phyloP scores from a whole-genome alignment of 1,140 invertebrate species.

The Pteromalus puparum region DNA sequence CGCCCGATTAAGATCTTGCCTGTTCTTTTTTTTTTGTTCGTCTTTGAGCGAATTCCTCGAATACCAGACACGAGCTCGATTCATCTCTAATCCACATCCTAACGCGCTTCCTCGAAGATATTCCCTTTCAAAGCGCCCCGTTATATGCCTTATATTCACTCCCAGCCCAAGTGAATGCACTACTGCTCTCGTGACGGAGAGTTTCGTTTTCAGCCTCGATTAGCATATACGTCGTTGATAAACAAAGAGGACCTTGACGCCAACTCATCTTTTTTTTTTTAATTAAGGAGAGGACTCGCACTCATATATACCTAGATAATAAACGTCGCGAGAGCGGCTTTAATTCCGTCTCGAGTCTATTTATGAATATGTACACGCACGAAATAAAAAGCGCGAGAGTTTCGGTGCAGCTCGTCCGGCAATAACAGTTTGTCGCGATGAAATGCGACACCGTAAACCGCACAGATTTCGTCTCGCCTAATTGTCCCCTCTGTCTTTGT shows the following conservation, averaged over 20 bases:
- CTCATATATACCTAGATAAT: neutral
- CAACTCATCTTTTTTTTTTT: too few relatives aligned
- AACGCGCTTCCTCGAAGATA: conserved; percentile 26
- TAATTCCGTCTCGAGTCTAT: neutral
- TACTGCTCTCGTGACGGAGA: neutral
- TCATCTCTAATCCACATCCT: conserved; percentile 36
- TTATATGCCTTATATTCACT: too few relatives aligned
- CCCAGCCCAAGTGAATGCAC: neutral
- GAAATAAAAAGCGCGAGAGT: neutral
- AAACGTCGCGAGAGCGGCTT: neutral
- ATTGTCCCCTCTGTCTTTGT: neutral
- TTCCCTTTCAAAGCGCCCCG: neutral
- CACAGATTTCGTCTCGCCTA: too few relatives aligned
- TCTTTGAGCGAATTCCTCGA: neutral
- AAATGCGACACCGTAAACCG: neutral
- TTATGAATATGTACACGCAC: neutral
- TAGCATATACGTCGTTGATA: conserved; percentile 3
- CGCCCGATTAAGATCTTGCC: conserved; percentile 22
- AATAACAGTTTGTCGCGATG: conserved; percentile 1
- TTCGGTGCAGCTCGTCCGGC: neutral
- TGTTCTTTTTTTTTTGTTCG: neutral
- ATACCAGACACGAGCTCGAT: neutral
- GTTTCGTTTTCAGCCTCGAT: conserved; percentile 39
- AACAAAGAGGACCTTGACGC: conserved; percentile 26
- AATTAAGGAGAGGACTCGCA: neutral